Evolutionary conservation across 2,888 invertebrate species (phyloP).

Genomic region (Gibbula magus): DNA sequence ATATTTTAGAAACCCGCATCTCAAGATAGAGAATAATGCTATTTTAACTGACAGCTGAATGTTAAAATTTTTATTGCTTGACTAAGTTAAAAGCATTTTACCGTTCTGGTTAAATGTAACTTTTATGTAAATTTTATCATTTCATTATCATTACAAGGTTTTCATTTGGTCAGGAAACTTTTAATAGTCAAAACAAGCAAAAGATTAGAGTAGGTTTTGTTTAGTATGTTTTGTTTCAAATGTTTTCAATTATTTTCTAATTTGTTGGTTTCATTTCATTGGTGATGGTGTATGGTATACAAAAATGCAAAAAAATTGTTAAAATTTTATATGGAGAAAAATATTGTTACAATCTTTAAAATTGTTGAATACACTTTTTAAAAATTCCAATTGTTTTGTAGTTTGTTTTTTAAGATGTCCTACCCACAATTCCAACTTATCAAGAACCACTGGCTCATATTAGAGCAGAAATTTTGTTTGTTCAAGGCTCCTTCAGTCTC

Average conservation of each 20-base stretch:
- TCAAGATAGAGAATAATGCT: neutral
- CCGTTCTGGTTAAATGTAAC: neutral
- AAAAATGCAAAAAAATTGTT: neutral
- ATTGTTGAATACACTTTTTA: neutral
- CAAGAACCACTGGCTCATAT: too few species aligned
- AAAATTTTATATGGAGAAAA: neutral
- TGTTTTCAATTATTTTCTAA: neutral
- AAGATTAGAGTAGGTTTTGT: neutral
- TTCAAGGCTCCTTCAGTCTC: too few species aligned
- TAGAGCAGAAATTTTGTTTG: too few species aligned
- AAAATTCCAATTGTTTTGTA: neutral
- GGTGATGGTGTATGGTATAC: conserved; percentile 3
- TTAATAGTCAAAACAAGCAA: too few species aligned
- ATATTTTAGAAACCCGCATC: neutral
- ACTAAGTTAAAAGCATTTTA: neutral
- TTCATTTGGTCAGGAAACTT: neutral
- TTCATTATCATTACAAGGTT: neutral
- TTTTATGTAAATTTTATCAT: neutral
- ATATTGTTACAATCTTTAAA: neutral
- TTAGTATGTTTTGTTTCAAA: neutral
- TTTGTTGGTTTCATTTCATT: neutral
- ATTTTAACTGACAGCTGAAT: neutral
- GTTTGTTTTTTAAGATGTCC: too few species aligned
- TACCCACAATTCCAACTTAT: too few species aligned
- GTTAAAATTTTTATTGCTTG: conserved; percentile 3